Evolutionary conservation across 2,113 vertebrate species (phyloP), one percentile per base, ranked within the genome.

Genomic region (Cololabis saira): DNA sequence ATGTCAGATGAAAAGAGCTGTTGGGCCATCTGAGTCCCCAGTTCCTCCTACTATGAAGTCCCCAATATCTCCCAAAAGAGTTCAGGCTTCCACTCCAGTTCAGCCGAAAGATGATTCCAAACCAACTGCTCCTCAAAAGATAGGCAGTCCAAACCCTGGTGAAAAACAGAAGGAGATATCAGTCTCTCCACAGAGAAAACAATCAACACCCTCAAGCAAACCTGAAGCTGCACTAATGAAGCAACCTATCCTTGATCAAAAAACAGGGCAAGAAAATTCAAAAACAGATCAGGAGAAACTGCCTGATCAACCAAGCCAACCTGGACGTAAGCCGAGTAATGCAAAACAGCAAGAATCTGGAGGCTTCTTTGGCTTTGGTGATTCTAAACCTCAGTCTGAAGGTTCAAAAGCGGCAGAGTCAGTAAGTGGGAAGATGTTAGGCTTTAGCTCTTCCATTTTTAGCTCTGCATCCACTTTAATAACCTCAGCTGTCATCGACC

Each of bases 1-100:
- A 85, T 98, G 97, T 82, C 97, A 98, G 90, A 94, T 97, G 94
- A 94, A 96, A 74, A 92, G 96, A 92, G 95, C 96, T 0, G 82
- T 96, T 22, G 93, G 90, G 62, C 91, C 90, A 47, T 89, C 94
- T 65, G 93, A 94, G 44, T 65, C 93, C 55, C 79, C 81, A 63
- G 85, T 88, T 11, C 74, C 76, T 70, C 86, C 63, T 0, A 49
- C 56, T 60, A 67, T 86, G 1, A 92, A 87, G 59, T 87, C 91
- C 44, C 89, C 93, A 16, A 80, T 85, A 21, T 78, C 83, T 9
- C 80, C 80, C 19, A 72, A 67, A 44, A 95, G 93, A 71, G 85
- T 61, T 69, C 61, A 77, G 56, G 50, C 47, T 62, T 24, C 57
- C 59, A 60, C 64, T 67, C 14, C 47, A 19, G 58, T 50, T 44